Base-by-base conservation (phyloP, 92 coral and sea anemone species). In the Siderastrea siderea region DNA sequence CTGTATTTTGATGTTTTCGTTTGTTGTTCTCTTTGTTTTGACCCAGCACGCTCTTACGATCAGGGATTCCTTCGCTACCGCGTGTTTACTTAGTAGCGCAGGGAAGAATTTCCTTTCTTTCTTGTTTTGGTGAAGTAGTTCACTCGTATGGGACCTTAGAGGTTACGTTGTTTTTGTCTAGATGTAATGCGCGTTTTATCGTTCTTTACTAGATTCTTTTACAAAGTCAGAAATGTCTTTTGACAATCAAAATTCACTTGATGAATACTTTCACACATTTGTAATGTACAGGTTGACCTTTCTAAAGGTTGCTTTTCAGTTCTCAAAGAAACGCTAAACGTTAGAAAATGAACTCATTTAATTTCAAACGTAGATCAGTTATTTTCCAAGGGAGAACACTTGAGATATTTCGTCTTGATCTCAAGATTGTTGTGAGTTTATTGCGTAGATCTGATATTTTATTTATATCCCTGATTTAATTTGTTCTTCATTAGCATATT, bases 31-130 rank as follows among this genome's bases (percentile, higher is more conserved):
- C 15, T 51, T 46, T 82, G 86, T 82, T 82, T 69, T 82, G 86
- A 82, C 78, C n/a, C 10, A 47, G 47, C 54, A 57, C 6, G 59
- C 78, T 74, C 78, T 57, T 4, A 3, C 45, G 60, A 61, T 62
- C 69, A 62, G 26, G 51, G 72, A 83, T 83, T 83, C 87, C 87
- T 83, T 72, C 63, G 74, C 87, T 61, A 60, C 78, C 62, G 61
- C 26, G 72, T 72, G 80, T 66, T 65, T 61, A 59, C 82, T 12
- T 7, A 45, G 26, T 10, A 77, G 54, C 63, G 13, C 72, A 73
- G 15, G 17, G 9, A 12, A 6, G 14, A 14, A 26, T 63, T 74
- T 69, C 3, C 64, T 68, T 48, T 14, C 52, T 5, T 2, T 57
- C 45, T 59, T 4, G n/a, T 47, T 57, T 68, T 10, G 38, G 16